Base-by-base conservation (phyloP, 1,140 invertebrate species). In the Macrostomum lignano region DNA sequence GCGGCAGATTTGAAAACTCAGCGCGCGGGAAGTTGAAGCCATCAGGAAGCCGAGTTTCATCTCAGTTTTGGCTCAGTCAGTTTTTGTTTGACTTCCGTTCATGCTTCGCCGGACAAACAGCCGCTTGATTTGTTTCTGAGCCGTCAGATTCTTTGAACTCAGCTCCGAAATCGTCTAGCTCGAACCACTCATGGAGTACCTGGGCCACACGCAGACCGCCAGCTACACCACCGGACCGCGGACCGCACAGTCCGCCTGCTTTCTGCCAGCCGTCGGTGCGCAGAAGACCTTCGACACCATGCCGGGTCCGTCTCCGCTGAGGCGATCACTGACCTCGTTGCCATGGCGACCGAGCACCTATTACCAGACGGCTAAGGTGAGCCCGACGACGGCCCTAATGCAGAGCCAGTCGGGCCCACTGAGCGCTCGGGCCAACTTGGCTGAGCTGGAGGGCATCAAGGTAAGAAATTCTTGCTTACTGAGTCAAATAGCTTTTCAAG, bases 131-230 rank as follows among this genome's bases (percentile, higher is more conserved):
- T n/a, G n/a, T n/a, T n/a, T n/a, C n/a, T n/a, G n/a, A n/a, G n/a
- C n/a, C n/a, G n/a, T n/a, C n/a, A n/a, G n/a, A n/a, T n/a, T n/a
- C n/a, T n/a, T n/a, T n/a, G n/a, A n/a, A n/a, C n/a, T n/a, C n/a
- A n/a, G n/a, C n/a, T n/a, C n/a, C n/a, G n/a, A n/a, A n/a, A n/a
- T n/a, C n/a, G n/a, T n/a, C n/a, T n/a, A n/a, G n/a, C n/a, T n/a
- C n/a, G n/a, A n/a, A n/a, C n/a, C n/a, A n/a, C n/a, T n/a, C n/a
- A 58, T 58, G 55, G 52, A 56, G 38, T 56, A 49, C 39, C 42
- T 55, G 33, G 55, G 55, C 33, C 51, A 55, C 26, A 58, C 51
- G 11, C 51, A 55, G 31, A 59, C 52, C 21, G 52, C 52, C 35
- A 51, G 50, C 22, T 58, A 58, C 42, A 48, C 55, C 49, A 54